Evolutionary conservation across 2,113 vertebrate species (phyloP).

Genomic region (Diphyllodes magnificus): DNA sequence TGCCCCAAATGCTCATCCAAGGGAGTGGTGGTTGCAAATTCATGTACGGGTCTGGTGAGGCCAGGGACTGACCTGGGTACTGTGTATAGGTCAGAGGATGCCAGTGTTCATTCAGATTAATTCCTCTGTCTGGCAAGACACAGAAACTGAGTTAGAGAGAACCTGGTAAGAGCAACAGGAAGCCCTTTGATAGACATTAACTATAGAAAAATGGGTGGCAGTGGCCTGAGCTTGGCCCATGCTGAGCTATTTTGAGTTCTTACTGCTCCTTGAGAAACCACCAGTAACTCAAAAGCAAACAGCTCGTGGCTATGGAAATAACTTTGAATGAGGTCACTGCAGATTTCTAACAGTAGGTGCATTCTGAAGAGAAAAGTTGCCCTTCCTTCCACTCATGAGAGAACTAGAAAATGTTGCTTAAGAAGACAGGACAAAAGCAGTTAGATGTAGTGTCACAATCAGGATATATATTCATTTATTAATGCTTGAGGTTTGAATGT

Average conservation of each 20-base stretch:
- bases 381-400: neutral
- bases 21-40: neutral
- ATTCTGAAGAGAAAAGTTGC: slow-evolving; percentile 7
- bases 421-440: neutral
- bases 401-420: neutral
- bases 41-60: neutral
- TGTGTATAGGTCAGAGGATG: neutral
- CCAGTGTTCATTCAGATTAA: neutral
- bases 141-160: neutral
- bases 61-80: neutral
- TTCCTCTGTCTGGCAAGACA: neutral
- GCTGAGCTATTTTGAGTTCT: slow-evolving; percentile 18
- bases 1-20: accelerated
- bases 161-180: neutral
- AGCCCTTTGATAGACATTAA: neutral
- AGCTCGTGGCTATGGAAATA: slow-evolving; percentile 39
- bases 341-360: slow-evolving; percentile 28
- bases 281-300: slow-evolving; percentile 57
- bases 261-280: slow-evolving; percentile 1
- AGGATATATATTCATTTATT: neutral
- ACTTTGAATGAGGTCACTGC: slow-evolving; percentile 18
- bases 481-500: neutral
- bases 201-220: neutral
- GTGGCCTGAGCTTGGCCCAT: neutral
- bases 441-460: neutral